Base-by-base conservation (phyloP, 2,797 vertebrate species). In the Ateles fusciceps region DNA sequence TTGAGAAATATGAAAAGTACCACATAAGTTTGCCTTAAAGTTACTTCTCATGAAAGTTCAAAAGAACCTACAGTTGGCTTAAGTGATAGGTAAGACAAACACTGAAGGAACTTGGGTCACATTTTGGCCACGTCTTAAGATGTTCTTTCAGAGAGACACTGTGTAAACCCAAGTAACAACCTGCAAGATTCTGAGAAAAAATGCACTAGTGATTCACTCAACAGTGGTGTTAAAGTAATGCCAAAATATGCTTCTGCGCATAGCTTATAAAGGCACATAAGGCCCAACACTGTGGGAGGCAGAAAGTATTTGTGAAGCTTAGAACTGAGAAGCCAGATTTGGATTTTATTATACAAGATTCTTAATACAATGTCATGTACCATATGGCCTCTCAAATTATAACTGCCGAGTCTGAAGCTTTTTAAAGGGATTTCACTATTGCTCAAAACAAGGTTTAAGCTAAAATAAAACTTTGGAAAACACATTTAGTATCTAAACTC, bases 401-500 rank as follows among this genome's bases (percentile, higher is more conserved):
- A 96, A 92, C 50, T 87, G 89, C 30, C 0, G 6, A 44, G 79
- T 90, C 52, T 85, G 88, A 95, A 57, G 92, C 94, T 92, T 95
- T 97, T 95, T 96, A 93, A 96, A 93, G 88, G 59, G 74, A 91
- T 91, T 94, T 95, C 55, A 72, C 50, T 91, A 92, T 95, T 13
- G 2, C 92, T 97, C 87, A 89, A 87, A 97, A 89, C 83, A 85
- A 97, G 81, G 61, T 80, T 93, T 90, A 95, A 83, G 42, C 59
- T 89, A 72, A 97, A 96, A 97, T 84, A 95, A 96, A 97, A 97
- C 50, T 76, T n/a, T 74, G 83, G 46, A 96, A 97, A 75, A 92
- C 42, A 81, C 0, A 24, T 79, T 97, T 88, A 97, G 46, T 85
- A 52, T 61, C 78, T 91, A 81, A 94, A 89, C 28, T 55, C 44